Conservation (phyloP, 1,140 invertebrate species). For the Meloidogyne hapla region DNA sequence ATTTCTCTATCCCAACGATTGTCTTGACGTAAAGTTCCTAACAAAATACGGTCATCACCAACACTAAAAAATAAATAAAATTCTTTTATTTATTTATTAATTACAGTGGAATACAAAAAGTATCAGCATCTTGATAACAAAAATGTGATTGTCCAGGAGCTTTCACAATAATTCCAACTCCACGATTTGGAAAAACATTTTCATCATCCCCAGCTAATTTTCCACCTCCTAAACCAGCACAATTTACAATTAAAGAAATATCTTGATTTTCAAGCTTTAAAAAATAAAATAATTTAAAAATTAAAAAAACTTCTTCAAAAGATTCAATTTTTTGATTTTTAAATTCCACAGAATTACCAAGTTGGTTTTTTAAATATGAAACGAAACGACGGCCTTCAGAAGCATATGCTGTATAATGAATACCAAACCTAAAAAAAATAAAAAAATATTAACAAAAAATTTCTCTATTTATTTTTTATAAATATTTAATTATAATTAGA, state of each 20-base stretch:
- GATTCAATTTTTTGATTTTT: constrained; percentile 26
- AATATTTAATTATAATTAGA: too few relatives aligned
- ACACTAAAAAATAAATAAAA: constrained; percentile 33
- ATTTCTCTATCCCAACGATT: constrained; percentile 70
- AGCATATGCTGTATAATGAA: constrained; percentile 60
- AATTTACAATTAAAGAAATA: constrained; percentile 55
- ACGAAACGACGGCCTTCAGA: constrained; percentile 57
- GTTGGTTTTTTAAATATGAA: constrained; percentile 50
- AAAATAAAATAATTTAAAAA: constrained; percentile 13
- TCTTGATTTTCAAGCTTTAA: constrained; percentile 14
- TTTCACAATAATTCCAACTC: constrained; percentile 48
- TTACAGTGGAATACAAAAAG: constrained; percentile 60
- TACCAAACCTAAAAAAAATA: constrained; percentile 47
- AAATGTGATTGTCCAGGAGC: constrained; percentile 48
- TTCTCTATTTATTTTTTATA: too few relatives aligned
- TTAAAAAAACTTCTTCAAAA: constrained; percentile 17
- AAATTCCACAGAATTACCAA: constrained; percentile 31
- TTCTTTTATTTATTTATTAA: not conserved
- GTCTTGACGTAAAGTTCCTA: constrained; percentile 75
- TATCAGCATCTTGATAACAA: constrained; percentile 55
- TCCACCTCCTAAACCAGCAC: constrained; percentile 54
- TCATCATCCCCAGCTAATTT: constrained; percentile 52
- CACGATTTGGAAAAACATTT: constrained; percentile 51
- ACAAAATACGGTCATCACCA: constrained; percentile 39
- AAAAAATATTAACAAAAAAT: constrained; percentile 7